These are phyloP conservation scores for Thermophis baileyi DNA, from an alignment of 2,113 vertebrate species.

Conservation along the genomic window DNA sequence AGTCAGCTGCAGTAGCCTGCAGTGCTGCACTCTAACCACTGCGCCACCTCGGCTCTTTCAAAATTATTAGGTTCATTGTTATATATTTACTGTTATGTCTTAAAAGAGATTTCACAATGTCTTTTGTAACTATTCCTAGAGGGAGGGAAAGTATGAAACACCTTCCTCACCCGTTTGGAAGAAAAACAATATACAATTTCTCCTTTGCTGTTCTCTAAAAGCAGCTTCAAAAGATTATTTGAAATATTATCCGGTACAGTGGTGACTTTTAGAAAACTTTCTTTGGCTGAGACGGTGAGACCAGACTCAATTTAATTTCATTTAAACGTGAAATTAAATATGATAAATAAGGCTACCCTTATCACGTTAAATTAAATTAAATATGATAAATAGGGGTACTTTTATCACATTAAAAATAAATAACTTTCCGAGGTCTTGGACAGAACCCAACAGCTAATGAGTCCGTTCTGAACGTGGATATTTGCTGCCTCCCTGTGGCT, in stretches of 20 bases:
- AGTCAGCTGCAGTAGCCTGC: no score
- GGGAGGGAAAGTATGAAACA: background rate
- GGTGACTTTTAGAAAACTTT: background rate
- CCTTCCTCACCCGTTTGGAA: background rate
- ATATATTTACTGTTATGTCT: background rate
- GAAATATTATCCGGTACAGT: background rate
- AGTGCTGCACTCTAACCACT: no score
- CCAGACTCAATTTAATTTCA: background rate
- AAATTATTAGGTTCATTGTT: background rate
- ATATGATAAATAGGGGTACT: background rate
- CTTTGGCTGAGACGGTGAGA: background rate
- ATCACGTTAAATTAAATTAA: background rate
- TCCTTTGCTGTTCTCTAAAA: background rate
- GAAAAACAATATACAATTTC: background rate
- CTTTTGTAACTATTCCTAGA: background rate
- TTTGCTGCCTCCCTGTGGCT: conserved; percentile 48
- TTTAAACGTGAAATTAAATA: background rate
- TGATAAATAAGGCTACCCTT: background rate
- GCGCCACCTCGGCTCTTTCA: no score
- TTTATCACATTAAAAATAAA: background rate
- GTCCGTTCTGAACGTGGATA: background rate
- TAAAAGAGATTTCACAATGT: background rate
- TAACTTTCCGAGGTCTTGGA: background rate
- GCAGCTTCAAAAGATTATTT: background rate
- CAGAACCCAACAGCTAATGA: background rate